These are phyloP conservation scores for Lanius ludovicianus DNA, from an alignment of 2,113 vertebrate species.

Conservation along the genomic window DNA sequence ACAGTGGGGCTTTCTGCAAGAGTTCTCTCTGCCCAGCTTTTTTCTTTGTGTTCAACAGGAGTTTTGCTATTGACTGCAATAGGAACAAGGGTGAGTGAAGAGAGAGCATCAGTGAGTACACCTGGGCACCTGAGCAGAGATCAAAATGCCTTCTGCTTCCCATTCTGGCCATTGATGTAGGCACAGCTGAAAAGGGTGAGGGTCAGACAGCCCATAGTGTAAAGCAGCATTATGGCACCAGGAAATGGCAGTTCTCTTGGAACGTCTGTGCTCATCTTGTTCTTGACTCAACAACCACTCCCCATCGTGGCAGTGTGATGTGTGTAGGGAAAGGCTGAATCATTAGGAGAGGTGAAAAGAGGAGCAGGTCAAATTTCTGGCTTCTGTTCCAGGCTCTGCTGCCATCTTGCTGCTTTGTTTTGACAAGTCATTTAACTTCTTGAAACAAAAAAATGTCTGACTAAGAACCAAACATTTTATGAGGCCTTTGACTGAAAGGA, in stretches of 20 bases:
- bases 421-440: neutral
- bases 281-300: neutral
- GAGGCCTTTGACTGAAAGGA: neutral
- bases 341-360: neutral
- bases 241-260: neutral
- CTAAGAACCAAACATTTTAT: neutral
- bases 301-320: neutral
- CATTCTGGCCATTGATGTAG: neutral
- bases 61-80: neutral
- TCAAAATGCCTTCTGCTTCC: neutral
- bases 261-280: neutral
- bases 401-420: constrained; percentile 11
- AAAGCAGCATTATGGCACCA: neutral
- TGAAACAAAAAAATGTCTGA: neutral
- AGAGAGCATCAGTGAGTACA: neutral
- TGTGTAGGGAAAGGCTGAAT: neutral
- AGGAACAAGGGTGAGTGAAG: neutral
- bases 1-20: neutral
- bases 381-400: constrained; percentile 10
- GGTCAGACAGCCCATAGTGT: neutral
- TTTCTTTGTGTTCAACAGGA: neutral
- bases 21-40: neutral
- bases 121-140: neutral
- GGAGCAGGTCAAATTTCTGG: neutral
- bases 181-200: neutral